Evolutionary conservation across 2,797 vertebrate species (phyloP).

Genomic region (Cyclura pinguis): DNA sequence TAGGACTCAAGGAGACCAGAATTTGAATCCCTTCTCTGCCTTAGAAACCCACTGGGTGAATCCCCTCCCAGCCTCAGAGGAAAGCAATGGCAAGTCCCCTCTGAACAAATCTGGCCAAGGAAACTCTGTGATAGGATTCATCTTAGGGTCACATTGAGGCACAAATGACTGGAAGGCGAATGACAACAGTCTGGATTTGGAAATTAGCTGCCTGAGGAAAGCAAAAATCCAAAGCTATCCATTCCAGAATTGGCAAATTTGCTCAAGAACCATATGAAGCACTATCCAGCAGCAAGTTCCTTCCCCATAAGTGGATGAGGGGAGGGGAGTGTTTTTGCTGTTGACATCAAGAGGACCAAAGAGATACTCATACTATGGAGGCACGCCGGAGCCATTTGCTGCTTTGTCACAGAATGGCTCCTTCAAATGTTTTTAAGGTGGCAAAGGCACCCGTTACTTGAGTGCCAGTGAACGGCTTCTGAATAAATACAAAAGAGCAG

Average conservation of each 20-base stretch:
- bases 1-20: too few relatives aligned
- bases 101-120: too few relatives aligned
- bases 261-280: slow-evolving; percentile 47
- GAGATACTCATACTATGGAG: slow-evolving; percentile 20
- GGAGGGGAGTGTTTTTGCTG: background rate
- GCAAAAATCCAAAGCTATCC: background rate
- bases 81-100: too few relatives aligned
- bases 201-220: background rate
- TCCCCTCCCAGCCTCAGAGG: too few relatives aligned
- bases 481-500: slow-evolving; percentile 75
- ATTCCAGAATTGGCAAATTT: slow-evolving; percentile 35
- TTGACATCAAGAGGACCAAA: background rate
- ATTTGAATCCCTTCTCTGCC: too few relatives aligned
- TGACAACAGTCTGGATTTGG: background rate
- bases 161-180: too few relatives aligned
- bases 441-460: slow-evolving; percentile 68
- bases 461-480: slow-evolving; percentile 63
- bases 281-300: background rate
- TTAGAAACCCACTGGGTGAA: too few relatives aligned
- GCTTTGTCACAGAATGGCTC: slow-evolving; percentile 53
- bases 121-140: too few relatives aligned
- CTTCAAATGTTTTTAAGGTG: slow-evolving; percentile 60
- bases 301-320: slow-evolving; percentile 40
- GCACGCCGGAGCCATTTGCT: slow-evolving; percentile 43
- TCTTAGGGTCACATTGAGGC: too few relatives aligned